A percentile compares a stretch with the other conserved stretches of the same genome.
Evolutionary conservation across 2,888 invertebrate species (phyloP).

Genomic region (Pyrrhosoma nymphula): DNA sequence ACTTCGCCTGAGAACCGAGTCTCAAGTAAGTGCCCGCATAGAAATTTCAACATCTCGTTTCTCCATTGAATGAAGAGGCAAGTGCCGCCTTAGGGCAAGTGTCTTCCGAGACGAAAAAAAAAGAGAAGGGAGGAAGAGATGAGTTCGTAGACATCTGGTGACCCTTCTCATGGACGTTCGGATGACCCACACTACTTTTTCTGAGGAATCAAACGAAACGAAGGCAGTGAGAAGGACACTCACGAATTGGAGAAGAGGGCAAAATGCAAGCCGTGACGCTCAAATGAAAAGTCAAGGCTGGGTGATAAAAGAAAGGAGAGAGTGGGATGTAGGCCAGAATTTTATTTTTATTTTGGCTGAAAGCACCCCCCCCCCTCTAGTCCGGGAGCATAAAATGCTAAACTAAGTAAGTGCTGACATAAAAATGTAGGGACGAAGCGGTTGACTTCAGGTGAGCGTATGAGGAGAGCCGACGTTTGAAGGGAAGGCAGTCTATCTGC

Average conservation of each 20-base stretch:
- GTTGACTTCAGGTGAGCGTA: neutral
- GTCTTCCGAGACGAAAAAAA: too few species aligned
- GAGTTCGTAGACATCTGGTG: neutral
- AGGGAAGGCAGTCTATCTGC: neutral
- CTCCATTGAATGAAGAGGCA: neutral
- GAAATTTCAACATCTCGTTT: neutral
- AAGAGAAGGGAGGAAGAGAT: too few species aligned
- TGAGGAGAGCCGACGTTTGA: neutral
- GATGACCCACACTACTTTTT: neutral
- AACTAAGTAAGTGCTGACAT: slow-evolving; percentile 28
- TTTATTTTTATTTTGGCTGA: neutral
- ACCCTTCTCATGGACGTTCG: neutral
- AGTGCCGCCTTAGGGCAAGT: neutral
- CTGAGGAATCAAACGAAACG: neutral
- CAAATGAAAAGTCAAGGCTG: neutral
- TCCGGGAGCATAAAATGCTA: neutral
- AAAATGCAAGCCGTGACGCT: neutral
- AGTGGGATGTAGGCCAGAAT: neutral
- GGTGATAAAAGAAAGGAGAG: neutral
- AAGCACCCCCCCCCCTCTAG: neutral
- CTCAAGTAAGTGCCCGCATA: neutral
- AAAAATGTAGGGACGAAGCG: neutral
- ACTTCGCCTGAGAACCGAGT: neutral
- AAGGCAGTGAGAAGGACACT: neutral
- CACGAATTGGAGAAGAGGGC: neutral